A percentile compares a stretch with the other conserved stretches of the same genome.
These are phyloP conservation scores for Odontomachus brunneus DNA, from an alignment of 1,140 invertebrate species.

Conservation along the genomic window DNA sequence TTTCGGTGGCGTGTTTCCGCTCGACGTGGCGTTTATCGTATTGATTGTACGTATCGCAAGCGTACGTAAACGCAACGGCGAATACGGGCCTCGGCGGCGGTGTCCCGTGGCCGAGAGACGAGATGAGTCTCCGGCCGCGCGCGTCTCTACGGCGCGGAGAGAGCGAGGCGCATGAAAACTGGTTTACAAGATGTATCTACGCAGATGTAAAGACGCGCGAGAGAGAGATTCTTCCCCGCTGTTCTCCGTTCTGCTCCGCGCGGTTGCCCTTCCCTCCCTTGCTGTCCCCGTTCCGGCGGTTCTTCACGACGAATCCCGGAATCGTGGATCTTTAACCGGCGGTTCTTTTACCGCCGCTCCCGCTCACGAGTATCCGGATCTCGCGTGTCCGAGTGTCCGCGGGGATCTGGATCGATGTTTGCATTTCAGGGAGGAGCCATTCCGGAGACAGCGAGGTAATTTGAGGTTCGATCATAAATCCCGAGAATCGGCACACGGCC, in stretches of 20 bases:
- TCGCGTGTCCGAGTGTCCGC: no score
- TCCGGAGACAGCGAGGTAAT: no score
- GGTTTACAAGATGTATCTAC: constrained; percentile 70
- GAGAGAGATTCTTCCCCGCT: constrained; percentile 15
- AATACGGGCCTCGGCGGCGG: constrained; percentile 28
- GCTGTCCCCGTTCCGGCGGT: neutral
- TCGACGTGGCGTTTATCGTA: neutral
- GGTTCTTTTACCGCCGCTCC: no score
- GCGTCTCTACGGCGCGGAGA: constrained; percentile 39
- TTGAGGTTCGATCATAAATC: no score
- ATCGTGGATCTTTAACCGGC: neutral
- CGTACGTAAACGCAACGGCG: constrained; percentile 5
- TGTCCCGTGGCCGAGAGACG: constrained; percentile 37
- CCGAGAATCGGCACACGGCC: no score
- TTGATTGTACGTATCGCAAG: neutral
- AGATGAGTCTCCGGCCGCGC: constrained; percentile 42
- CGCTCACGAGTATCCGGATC: no score
- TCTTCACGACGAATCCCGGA: constrained; percentile 10
- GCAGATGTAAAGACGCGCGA: constrained; percentile 44
- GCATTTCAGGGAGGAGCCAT: no score
- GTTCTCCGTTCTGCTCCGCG: neutral
- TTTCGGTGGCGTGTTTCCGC: no score
- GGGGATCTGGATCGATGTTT: no score
- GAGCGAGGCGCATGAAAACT: constrained; percentile 64
- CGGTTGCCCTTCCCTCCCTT: no score